phyloP scores from a whole-genome alignment of 2,113 vertebrate genomes.

The Pseudorasbora parva region DNA sequence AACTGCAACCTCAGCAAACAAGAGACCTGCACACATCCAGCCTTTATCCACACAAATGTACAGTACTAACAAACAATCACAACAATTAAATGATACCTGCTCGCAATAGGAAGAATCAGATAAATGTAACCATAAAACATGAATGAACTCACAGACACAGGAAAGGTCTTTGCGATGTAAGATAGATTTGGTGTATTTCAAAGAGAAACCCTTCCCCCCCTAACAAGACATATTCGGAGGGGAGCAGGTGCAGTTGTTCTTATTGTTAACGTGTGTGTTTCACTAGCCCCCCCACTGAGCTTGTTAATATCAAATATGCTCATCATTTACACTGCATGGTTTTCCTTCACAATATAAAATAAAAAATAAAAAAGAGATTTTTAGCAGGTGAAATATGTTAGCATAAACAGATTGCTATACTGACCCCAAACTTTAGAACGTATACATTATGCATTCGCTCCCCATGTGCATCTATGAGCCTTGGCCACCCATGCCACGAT shows the following conservation, averaged over 20 bases:
- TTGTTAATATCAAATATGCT: slow-evolving; percentile 27
- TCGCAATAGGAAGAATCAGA: neutral
- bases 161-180: slow-evolving; percentile 6
- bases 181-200: slow-evolving; percentile 11
- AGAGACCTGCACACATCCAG: slow-evolving; percentile 21
- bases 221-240: neutral
- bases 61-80: slow-evolving; percentile 14
- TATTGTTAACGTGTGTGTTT: slow-evolving; percentile 19
- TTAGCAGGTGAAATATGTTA: neutral
- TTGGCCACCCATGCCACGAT: no score
- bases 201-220: slow-evolving; percentile 6
- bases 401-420: neutral
- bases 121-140: neutral
- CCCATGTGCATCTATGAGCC: no score
- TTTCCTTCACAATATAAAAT: slow-evolving; percentile 44
- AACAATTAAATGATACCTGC: neutral
- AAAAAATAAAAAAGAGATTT: no score
- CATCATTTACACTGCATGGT: slow-evolving; percentile 10
- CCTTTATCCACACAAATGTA: slow-evolving; percentile 1
- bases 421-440: no score
- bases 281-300: slow-evolving; percentile 16
- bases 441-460: no score
- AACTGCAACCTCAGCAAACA: slow-evolving; percentile 53
- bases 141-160: neutral
- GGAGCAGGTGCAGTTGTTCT: slow-evolving; percentile 35